phyloP scores from a whole-genome alignment of 2,888 invertebrate genomes.

The Drosophila colorata region DNA sequence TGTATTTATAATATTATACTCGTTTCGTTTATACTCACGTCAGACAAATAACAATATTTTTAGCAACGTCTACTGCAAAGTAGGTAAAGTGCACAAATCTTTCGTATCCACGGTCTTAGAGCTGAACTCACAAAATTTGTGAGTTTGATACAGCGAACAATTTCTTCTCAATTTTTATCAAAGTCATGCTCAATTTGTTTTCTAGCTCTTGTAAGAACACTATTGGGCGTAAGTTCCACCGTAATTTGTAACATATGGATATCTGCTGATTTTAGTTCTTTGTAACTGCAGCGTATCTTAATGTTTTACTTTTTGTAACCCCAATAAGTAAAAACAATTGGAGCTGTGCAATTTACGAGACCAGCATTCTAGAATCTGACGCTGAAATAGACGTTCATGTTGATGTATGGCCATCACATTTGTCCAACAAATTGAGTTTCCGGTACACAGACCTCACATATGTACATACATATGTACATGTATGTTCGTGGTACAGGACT shows the following conservation, averaged over 20 bases:
- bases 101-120: too few species aligned
- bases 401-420: constrained; percentile 32
- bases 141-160: too few species aligned
- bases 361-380: background rate
- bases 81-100: too few species aligned
- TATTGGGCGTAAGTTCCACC: too few species aligned
- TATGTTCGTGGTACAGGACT: background rate
- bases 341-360: constrained; percentile 8
- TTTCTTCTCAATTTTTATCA: too few species aligned
- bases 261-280: background rate
- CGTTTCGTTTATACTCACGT: too few species aligned
- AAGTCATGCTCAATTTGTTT: too few species aligned
- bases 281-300: background rate
- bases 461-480: background rate
- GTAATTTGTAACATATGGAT: background rate
- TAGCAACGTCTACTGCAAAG: too few species aligned
- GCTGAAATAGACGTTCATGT: constrained; percentile 3
- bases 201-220: too few species aligned
- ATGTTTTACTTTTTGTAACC: background rate
- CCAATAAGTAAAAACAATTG: constrained; percentile 4
- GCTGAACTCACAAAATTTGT: too few species aligned
- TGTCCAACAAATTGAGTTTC: constrained; percentile 64
- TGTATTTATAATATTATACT: too few species aligned
- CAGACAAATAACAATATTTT: too few species aligned
- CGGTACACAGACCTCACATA: constrained; percentile 29